Conservation (phyloP, 2,113 vertebrate species). For the Brachionichthys hirsutus region DNA sequence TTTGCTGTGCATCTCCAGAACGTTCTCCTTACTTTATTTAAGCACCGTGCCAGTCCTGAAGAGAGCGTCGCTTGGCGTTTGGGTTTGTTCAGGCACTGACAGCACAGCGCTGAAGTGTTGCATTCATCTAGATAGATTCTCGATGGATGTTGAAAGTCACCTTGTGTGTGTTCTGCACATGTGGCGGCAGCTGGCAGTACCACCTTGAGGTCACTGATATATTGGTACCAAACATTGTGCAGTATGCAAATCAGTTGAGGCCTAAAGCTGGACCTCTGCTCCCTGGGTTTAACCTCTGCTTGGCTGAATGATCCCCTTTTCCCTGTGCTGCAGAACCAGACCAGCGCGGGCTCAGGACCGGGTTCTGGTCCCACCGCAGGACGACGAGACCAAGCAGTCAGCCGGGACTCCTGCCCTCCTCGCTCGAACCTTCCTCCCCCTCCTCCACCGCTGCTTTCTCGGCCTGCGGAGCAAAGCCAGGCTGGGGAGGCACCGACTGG, state of each 20-base stretch:
- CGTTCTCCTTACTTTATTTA: conserved; percentile 46
- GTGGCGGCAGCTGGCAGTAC: background rate
- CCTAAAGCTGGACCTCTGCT: background rate
- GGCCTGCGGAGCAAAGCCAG: conserved; percentile 35
- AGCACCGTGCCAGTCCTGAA: conserved; percentile 10
- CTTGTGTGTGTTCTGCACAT: background rate
- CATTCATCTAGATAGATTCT: conserved; percentile 2
- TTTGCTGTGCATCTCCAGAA: conserved; percentile 18
- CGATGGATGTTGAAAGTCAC: background rate
- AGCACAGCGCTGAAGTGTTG: background rate
- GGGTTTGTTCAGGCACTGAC: background rate
- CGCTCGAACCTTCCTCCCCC: conserved; percentile 31
- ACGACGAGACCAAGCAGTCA: conserved; percentile 33
- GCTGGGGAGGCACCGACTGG: conserved; percentile 28
- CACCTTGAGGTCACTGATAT: too few species aligned
- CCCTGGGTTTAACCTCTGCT: background rate
- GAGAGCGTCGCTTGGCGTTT: background rate
- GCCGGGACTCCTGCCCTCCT: conserved; percentile 30
- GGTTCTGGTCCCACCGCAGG: conserved; percentile 19
- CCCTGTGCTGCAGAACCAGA: conserved; percentile 44
- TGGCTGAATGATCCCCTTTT: conserved; percentile 11
- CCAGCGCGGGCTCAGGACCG: conserved; percentile 11
- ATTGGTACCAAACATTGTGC: too few species aligned
- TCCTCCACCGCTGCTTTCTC: conserved; percentile 7
- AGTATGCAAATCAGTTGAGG: background rate